Conservation (phyloP, 2,113 vertebrate genomes). For the Sinosuthora webbiana region DNA sequence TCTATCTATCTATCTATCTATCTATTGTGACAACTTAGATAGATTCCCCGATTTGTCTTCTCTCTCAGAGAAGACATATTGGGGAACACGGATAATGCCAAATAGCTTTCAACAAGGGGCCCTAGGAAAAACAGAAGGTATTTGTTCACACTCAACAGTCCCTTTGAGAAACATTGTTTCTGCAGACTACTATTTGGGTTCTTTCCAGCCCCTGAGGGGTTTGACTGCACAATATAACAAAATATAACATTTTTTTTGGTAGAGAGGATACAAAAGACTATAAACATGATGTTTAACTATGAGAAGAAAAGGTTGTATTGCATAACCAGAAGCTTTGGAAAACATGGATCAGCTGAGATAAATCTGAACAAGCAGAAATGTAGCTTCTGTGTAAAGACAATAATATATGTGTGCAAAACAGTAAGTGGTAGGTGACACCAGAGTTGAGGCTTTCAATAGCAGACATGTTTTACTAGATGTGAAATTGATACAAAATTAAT, state of each 20-base stretch:
- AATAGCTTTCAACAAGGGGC: constrained; percentile 44
- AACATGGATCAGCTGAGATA: not conserved
- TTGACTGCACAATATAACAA: constrained; percentile 24
- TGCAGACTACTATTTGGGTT: constrained; percentile 35
- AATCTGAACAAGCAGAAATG: not conserved
- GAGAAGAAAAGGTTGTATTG: not conserved
- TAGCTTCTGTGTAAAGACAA: not conserved
- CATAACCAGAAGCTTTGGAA: not conserved
- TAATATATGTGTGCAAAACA: not conserved
- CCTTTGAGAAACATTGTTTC: constrained; percentile 49
- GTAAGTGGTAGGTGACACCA: not conserved
- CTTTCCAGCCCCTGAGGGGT: constrained; percentile 39
- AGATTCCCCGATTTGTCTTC: too few species aligned
- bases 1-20: not conserved
- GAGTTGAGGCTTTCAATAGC: not conserved
- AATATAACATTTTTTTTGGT: constrained; percentile 9
- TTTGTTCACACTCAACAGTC: constrained; percentile 58
- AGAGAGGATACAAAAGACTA: not conserved
- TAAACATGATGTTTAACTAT: not conserved
- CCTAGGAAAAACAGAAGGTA: constrained; percentile 47
- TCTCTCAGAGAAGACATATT: not conserved
- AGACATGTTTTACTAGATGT: not conserved
- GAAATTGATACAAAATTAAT: not conserved
- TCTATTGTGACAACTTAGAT: not conserved
- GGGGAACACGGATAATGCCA: constrained; percentile 2